Evolutionary conservation across 2,888 invertebrate species (phyloP).

Genomic region (Mythimna loreyi): DNA sequence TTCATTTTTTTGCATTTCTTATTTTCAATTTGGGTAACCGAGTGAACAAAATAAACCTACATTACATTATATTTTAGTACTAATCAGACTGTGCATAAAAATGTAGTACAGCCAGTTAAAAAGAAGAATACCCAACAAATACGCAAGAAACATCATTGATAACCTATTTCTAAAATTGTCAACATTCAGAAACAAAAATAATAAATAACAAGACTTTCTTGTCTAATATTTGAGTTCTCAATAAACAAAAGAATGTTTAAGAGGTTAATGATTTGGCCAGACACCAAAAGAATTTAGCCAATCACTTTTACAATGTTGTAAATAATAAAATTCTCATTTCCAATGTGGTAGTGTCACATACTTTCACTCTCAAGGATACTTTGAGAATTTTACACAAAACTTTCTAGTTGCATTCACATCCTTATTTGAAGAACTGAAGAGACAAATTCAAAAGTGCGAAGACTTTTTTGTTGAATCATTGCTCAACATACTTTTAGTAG

Average conservation of each 20-base stretch:
- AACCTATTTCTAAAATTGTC: not conserved
- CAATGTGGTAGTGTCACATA: constrained; percentile 38
- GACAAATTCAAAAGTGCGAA: not conserved
- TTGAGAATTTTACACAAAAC: constrained; percentile 43
- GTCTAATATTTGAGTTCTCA: constrained; percentile 14
- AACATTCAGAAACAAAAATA: not conserved
- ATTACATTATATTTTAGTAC: too few relatives aligned
- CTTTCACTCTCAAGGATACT: constrained; percentile 61
- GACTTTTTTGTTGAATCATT: not conserved
- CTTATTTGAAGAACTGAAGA: constrained; percentile 30
- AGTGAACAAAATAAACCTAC: too few relatives aligned
- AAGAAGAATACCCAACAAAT: too few relatives aligned
- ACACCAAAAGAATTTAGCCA: constrained; percentile 52
- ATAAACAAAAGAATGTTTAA: constrained; percentile 34
- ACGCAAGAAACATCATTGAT: not conserved
- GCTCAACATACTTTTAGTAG: not conserved
- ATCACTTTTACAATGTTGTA: constrained; percentile 39
- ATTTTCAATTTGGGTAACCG: too few relatives aligned
- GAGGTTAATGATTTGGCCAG: constrained; percentile 60
- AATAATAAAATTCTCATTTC: constrained; percentile 49
- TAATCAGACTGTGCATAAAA: too few relatives aligned
- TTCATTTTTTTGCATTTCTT: too few relatives aligned
- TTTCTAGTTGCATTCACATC: constrained; percentile 64
- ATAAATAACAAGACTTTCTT: constrained; percentile 24
- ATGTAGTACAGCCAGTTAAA: too few relatives aligned